Evolutionary conservation across 2,888 invertebrate genomes (phyloP).

Genomic region (Yponomeuta cagnagella): DNA sequence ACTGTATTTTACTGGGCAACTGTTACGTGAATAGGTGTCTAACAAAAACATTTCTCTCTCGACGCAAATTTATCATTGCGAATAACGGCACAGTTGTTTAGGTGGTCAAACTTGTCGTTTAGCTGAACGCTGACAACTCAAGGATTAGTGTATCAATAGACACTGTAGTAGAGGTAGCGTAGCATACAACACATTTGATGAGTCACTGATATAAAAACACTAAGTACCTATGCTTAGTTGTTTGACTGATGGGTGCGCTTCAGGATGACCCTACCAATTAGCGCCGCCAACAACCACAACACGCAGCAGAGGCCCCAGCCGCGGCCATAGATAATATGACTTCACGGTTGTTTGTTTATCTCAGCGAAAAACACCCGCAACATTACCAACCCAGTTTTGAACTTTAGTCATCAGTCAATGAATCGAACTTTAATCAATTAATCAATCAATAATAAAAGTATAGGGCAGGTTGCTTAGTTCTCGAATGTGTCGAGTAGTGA

Average conservation of each 20-base stretch:
- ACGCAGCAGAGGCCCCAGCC: background rate
- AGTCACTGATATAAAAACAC: conserved; percentile 22
- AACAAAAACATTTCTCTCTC: background rate
- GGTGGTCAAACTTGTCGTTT: conserved; percentile 7
- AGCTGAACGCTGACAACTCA: conserved; percentile 13
- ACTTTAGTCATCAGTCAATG: too few species aligned
- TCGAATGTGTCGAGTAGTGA: too few species aligned
- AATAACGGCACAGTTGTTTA: conserved; percentile 9
- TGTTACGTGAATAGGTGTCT: background rate
- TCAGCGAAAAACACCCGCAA: background rate
- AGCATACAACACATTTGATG: conserved; percentile 14
- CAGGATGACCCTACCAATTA: background rate
- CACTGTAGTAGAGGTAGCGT: background rate
- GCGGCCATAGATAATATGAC: too few species aligned
- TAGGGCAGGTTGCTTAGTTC: too few species aligned
- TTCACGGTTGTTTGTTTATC: background rate
- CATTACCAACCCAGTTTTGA: too few species aligned
- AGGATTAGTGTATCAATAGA: conserved; percentile 4
- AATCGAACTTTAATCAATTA: too few species aligned
- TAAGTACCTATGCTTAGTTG: conserved; percentile 11
- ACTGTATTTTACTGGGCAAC: background rate
- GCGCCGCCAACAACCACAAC: background rate
- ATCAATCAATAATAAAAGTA: too few species aligned
- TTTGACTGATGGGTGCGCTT: conserved; percentile 19
- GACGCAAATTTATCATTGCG: conserved; percentile 10